Percentiles rank a stretch among this genome's conserved stretches.
Evolutionary conservation across 1,140 invertebrate species (phyloP).

Genomic region (Matsumurasca onukii): DNA sequence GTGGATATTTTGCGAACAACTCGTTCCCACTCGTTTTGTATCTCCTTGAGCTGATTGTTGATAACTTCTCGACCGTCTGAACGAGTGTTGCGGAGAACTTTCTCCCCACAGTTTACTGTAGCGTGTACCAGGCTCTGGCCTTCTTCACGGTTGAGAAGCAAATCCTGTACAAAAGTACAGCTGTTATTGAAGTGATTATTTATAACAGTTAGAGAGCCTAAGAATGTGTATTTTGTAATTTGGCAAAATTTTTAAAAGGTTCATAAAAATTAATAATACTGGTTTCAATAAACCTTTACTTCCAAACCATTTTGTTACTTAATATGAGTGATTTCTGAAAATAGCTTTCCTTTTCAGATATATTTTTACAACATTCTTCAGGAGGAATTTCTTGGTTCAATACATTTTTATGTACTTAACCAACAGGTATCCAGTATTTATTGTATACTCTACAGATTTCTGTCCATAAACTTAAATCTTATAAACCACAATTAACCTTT

Average conservation of each 20-base stretch:
- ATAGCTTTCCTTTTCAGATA: too few relatives aligned
- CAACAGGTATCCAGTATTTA: too few relatives aligned
- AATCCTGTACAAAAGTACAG: slow-evolving; percentile 64
- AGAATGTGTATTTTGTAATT: not conserved
- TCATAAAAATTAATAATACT: too few relatives aligned
- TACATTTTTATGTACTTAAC: too few relatives aligned
- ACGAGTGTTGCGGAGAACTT: slow-evolving; percentile 81
- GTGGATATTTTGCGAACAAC: slow-evolving; percentile 90
- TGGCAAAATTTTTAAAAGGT: not conserved
- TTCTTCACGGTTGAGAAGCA: slow-evolving; percentile 82
- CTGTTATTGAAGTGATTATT: not conserved
- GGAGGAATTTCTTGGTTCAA: too few relatives aligned
- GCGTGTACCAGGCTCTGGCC: slow-evolving; percentile 88
- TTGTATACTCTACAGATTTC: too few relatives aligned
- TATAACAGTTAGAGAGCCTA: not conserved
- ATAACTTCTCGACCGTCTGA: slow-evolving; percentile 89
- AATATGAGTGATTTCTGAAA: too few relatives aligned
- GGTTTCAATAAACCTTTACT: too few relatives aligned
- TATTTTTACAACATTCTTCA: too few relatives aligned
- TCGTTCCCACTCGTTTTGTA: slow-evolving; percentile 92
- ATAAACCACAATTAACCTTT: too few relatives aligned
- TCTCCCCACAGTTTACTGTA: slow-evolving; percentile 91
- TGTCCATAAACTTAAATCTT: too few relatives aligned
- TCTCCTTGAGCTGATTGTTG: slow-evolving; percentile 81
- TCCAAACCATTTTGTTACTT: too few relatives aligned